Base-by-base conservation (phyloP, 2,888 invertebrate species). In the Bellardia bayeri region DNA sequence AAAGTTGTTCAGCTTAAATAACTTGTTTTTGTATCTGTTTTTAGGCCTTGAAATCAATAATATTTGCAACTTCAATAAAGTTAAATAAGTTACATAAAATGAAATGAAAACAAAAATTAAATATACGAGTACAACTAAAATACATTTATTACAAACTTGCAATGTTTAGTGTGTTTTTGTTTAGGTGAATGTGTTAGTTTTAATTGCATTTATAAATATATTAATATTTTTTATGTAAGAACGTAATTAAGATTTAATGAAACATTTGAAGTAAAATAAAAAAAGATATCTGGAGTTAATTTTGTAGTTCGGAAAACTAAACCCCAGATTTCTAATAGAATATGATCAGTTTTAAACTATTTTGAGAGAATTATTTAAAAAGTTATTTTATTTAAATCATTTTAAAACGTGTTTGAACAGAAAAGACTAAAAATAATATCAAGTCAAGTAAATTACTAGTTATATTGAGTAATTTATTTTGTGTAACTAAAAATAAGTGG, bases 11-110 rank as follows among this genome's bases (percentile, higher is more conserved):
- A 13, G 45, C 16, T 58, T 23, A 56, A 40, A 68, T 42, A 85
- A 81, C 80, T 71, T 40, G 85, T 85, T 85, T 80, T 80, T 37
- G 2, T 75, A 81, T 85, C 75, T 45, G 69, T 76, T 76, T 75
- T 75, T 69, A 71, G 80, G 80, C 85, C 85, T 85, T 85, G 85
- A 85, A 85, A 85, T 75, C 75, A 85, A 69, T 40, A 81, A 61
- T 56, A 81, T 85, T 85, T 85, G 85, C 69, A 85, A 85, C 80
- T 85, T 54, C 64, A 82, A 64, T 54, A 75, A 82, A 64, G 30
- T 82, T 33, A 76, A 83, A 72, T 79, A 23, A 68, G 64, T 63
- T 66, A 49, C 49, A 72, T 8, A 33, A 64, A 83, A 61, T 8
- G 8, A 49, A 61, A 1, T 37, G 45, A 45, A 45, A 45, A 45